phyloP scores from a whole-genome alignment of 2,888 invertebrate species.

The Clostera curtula region DNA sequence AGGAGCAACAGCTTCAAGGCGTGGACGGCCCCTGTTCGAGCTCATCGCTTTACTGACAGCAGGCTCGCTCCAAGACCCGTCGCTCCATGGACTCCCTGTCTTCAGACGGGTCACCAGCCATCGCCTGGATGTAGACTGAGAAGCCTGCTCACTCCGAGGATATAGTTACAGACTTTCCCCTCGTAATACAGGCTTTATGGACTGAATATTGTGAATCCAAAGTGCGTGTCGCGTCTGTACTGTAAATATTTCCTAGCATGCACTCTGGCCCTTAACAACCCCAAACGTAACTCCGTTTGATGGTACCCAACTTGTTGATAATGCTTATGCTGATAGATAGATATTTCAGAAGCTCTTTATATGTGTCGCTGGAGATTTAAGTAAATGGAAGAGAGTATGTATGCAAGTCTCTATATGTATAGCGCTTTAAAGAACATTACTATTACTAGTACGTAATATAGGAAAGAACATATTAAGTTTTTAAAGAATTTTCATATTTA shows the following conservation, averaged over 20 bases:
- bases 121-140: conserved; percentile 60
- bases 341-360: conserved; percentile 6
- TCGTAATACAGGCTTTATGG: conserved; percentile 8
- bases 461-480: too few relatives aligned
- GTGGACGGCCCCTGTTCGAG: conserved; percentile 68
- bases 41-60: conserved; percentile 69
- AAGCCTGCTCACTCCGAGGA: too few relatives aligned
- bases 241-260: conserved; percentile 3
- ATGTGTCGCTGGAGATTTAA: conserved; percentile 4
- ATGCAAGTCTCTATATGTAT: too few relatives aligned
- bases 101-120: conserved; percentile 56
- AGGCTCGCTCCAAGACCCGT: conserved; percentile 38
- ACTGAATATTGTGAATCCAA: conserved; percentile 16
- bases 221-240: conserved; percentile 2
- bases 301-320: conserved; percentile 24
- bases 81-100: conserved; percentile 59
- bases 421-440: too few relatives aligned
- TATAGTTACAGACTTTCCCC: too few relatives aligned
- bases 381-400: too few relatives aligned
- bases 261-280: conserved; percentile 8
- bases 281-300: conserved; percentile 7
- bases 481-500: too few relatives aligned
- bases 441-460: too few relatives aligned
- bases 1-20: conserved; percentile 55
- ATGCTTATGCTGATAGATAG: conserved; percentile 24